Percentiles rank a stretch among this genome's conserved stretches.
Evolutionary conservation across 2,113 vertebrate genomes (phyloP).

Genomic region (Plestiodon gilberti): DNA sequence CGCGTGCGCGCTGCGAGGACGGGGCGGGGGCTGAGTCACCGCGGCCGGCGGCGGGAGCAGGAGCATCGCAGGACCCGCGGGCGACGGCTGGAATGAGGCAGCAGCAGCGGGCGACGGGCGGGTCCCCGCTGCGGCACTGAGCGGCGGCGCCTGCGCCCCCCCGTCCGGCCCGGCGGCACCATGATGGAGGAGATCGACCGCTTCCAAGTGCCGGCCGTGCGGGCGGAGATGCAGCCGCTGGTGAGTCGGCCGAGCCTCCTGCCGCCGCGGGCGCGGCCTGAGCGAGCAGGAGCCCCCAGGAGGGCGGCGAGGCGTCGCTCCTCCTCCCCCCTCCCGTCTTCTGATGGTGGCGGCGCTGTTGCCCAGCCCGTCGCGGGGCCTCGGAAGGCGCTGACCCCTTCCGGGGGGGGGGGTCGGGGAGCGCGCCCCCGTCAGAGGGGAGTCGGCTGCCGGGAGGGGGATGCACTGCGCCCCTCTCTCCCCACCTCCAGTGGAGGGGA

Average conservation of each 20-base stretch:
- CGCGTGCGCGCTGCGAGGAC: constrained; percentile 41
- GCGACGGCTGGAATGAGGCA: constrained; percentile 68
- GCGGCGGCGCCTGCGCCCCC: constrained; percentile 38
- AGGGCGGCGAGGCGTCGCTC: neutral
- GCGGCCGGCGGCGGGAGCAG: constrained; percentile 54
- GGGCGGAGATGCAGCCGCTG: constrained; percentile 93
- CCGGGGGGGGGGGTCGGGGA: neutral
- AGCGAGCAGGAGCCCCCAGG: neutral
- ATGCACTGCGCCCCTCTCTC: neutral
- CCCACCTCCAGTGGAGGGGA: neutral
- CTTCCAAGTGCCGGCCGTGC: constrained; percentile 92
- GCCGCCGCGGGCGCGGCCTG: neutral
- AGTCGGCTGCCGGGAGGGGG: too few relatives aligned
- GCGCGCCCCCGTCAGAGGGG: too few relatives aligned
- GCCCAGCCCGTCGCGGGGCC: too few relatives aligned
- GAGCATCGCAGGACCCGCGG: constrained; percentile 67
- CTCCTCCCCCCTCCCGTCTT: neutral
- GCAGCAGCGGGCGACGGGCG: constrained; percentile 38
- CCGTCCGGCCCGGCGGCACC: constrained; percentile 69
- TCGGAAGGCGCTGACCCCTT: neutral
- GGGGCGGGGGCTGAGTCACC: constrained; percentile 67
- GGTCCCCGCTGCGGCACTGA: constrained; percentile 55
- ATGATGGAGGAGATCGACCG: constrained; percentile 98
- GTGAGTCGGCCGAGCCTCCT: constrained; percentile 76
- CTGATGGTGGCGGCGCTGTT: neutral